Evolutionary conservation across 2,888 invertebrate genomes (phyloP).

Genomic region (Tachina fera): DNA sequence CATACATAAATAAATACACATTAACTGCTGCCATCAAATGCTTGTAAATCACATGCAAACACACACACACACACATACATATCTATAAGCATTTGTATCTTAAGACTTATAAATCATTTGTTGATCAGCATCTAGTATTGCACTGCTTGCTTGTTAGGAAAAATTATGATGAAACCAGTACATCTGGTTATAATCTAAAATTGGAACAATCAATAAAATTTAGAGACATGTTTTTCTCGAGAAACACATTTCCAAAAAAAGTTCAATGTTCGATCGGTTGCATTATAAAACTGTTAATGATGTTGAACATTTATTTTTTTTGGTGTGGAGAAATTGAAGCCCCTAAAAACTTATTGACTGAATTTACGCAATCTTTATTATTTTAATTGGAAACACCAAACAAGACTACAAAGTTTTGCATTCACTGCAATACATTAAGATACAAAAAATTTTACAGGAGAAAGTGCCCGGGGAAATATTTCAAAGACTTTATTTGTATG

Average conservation of each 20-base stretch:
- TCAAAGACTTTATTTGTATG: too few relatives aligned
- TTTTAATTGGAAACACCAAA: conserved; percentile 64
- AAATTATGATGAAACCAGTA: conserved; percentile 18
- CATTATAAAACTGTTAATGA: neutral
- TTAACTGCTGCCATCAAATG: neutral
- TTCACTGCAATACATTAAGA: conserved; percentile 7
- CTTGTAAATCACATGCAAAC: conserved; percentile 1
- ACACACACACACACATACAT: neutral
- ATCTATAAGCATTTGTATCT: neutral
- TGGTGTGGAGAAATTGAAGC: conserved; percentile 28
- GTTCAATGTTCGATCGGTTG: conserved; percentile 48
- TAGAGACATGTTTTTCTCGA: neutral
- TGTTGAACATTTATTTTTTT: conserved; percentile 6
- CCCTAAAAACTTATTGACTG: conserved; percentile 33
- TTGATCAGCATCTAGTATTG: conserved; percentile 19
- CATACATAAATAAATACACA: neutral
- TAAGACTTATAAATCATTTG: conserved; percentile 24
- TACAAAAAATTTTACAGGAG: neutral
- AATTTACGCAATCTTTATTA: conserved; percentile 65
- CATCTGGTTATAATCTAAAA: conserved; percentile 14
- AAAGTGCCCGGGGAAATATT: neutral
- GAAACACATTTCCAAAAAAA: conserved; percentile 19
- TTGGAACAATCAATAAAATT: conserved; percentile 36
- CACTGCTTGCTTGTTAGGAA: neutral
- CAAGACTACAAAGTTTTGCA: conserved; percentile 7